These are phyloP conservation scores for Anneissia japonica DNA, from an alignment of 35 echinoderm and acorn worm genomes.

Conservation along the genomic window DNA sequence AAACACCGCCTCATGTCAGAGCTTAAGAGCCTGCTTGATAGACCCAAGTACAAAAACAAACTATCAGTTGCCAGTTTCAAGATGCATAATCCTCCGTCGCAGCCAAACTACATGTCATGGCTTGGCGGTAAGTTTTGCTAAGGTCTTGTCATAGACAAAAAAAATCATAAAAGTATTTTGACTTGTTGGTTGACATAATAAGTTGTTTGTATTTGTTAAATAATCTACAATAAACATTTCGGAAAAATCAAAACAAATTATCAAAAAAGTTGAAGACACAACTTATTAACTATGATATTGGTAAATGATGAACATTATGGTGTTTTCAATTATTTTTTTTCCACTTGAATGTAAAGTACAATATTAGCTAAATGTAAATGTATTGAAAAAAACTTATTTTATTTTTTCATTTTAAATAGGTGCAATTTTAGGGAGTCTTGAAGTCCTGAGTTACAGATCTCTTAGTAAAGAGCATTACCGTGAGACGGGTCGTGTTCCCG, in stretches of 20 bases:
- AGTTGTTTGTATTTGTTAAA: no score
- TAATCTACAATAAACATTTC: no score
- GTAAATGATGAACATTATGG: no score
- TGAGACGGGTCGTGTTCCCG: constrained; percentile 64
- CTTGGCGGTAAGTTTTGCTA: constrained; percentile 75
- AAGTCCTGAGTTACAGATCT: constrained; percentile 83
- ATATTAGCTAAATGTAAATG: not conserved
- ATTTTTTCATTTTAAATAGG: constrained; percentile 30
- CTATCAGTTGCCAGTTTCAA: constrained; percentile 61
- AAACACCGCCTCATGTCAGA: constrained; percentile 60
- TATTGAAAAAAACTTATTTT: not conserved
- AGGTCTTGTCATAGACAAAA: not conserved
- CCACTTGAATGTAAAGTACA: not conserved
- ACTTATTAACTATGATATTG: no score
- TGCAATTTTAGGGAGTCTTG: constrained; percentile 90
- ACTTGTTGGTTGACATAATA: no score
- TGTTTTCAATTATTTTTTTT: not conserved
- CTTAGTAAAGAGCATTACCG: constrained; percentile 71
- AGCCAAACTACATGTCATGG: constrained; percentile 95
- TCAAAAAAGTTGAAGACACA: no score
- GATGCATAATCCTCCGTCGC: constrained; percentile 67
- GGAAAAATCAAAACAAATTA: no score
- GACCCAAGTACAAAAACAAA: constrained; percentile 62
- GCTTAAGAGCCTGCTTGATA: constrained; percentile 38
- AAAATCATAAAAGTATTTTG: no score